A percentile compares a stretch with the other conserved stretches of the same genome.
Conservation (phyloP, 2,797 vertebrate species). For the Channallabes apus region DNA sequence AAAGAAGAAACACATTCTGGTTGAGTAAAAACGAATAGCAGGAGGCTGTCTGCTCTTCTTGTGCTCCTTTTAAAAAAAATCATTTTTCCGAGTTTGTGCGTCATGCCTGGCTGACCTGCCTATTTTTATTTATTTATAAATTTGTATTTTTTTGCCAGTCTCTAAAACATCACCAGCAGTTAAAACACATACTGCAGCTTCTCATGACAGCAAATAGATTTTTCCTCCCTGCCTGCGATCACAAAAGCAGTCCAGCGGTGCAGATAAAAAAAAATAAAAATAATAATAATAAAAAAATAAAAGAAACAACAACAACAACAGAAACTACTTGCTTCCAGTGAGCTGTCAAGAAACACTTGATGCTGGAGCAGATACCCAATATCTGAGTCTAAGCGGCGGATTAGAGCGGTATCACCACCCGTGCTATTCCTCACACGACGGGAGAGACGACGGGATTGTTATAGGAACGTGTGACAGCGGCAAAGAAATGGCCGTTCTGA, state of each 20-base stretch:
- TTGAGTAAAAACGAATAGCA: conserved; percentile 49
- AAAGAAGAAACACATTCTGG: conserved; percentile 36
- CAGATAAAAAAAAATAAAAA: conserved; percentile 11
- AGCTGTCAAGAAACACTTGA: conserved; percentile 33
- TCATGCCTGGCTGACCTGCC: conserved; percentile 15
- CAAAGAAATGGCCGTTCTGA: conserved; percentile 25
- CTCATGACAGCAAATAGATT: conserved; percentile 38
- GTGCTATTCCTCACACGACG: not conserved
- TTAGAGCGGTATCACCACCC: conserved; percentile 5
- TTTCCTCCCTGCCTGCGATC: conserved; percentile 24
- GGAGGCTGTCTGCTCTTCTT: conserved; percentile 62
- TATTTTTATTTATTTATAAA: not conserved
- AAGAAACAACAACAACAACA: not conserved
- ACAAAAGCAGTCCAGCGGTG: conserved; percentile 29
- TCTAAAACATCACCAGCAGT: conserved; percentile 34
- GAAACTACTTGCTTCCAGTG: conserved; percentile 27
- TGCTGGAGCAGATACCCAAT: not conserved
- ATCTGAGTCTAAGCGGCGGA: conserved; percentile 13
- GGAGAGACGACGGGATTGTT: not conserved
- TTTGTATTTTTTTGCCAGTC: not conserved
- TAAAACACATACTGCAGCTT: conserved; percentile 25
- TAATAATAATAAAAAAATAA: not conserved
- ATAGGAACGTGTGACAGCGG: not conserved
- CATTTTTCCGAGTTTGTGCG: conserved; percentile 13
- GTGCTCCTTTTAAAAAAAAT: conserved; percentile 41